A percentile compares a stretch with the other conserved stretches of the same genome.
Conservation (phyloP, 2,797 vertebrate species). For the Jordanella pulchra region DNA sequence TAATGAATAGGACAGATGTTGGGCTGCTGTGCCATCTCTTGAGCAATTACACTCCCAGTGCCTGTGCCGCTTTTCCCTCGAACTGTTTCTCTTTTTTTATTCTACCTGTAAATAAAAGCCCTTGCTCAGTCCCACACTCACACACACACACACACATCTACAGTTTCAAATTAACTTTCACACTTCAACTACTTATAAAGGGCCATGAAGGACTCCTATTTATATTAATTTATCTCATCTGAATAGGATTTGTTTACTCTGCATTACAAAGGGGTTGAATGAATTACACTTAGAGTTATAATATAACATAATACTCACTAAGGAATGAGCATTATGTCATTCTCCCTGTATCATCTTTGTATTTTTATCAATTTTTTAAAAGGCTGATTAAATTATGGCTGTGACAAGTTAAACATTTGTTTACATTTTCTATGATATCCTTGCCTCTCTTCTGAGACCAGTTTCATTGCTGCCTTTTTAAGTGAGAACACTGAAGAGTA, state of each 20-base stretch:
- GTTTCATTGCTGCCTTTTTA: conserved; percentile 5
- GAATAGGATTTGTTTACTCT: conserved; percentile 54
- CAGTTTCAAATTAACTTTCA: conserved; percentile 75
- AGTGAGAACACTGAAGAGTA: conserved; percentile 1
- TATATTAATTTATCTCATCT: conserved; percentile 71
- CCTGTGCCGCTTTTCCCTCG: conserved; percentile 55
- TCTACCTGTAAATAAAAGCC: conserved; percentile 80
- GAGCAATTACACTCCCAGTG: conserved; percentile 78
- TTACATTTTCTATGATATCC: conserved; percentile 38
- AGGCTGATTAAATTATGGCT: conserved; percentile 31
- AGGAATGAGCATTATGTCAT: conserved; percentile 31
- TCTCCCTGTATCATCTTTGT: conserved; percentile 14
- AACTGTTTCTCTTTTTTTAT: conserved; percentile 75
- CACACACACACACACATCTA: conserved; percentile 31
- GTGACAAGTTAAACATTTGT: conserved; percentile 46
- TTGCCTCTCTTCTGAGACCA: conserved; percentile 15
- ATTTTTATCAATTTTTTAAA: conserved; percentile 43
- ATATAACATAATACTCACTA: conserved; percentile 20
- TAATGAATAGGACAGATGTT: conserved; percentile 86
- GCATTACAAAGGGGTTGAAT: conserved; percentile 27
- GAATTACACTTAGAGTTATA: conserved; percentile 19
- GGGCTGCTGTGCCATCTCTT: conserved; percentile 78
- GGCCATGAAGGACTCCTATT: conserved; percentile 72
- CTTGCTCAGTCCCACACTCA: conserved; percentile 63
- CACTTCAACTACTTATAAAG: conserved; percentile 67